Base-by-base conservation (phyloP, 1,140 invertebrate species). In the Musca domestica region DNA sequence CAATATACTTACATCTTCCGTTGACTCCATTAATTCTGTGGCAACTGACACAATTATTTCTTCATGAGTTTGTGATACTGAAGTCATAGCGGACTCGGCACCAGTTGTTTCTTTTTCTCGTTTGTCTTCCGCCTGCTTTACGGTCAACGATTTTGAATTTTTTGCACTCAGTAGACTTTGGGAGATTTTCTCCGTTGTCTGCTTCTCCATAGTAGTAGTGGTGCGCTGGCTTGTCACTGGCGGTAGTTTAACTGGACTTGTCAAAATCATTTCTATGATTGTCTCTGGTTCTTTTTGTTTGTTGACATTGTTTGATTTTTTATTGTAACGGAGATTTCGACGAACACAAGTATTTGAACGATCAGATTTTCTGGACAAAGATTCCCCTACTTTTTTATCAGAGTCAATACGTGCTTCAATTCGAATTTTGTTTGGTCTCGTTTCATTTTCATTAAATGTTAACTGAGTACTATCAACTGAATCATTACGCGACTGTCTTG, bases 401-500 rank as follows among this genome's bases (percentile, higher is more conserved):
- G 66, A 61, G 30, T 73, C 65, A 14, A 54, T 69, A 1, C 48
- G 23, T 19, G 69, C 69, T 25, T 69, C 69, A 22, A 71, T 72
- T n/a, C 70, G 30, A 9, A 72, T 72, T 19, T 66, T 54, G 1
- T 64, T 63, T 2, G 71, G 34, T 20, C 47, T 51, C 2, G 71
- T 52, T n/a, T n/a, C n/a, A n/a, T n/a, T n/a, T n/a, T n/a, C n/a
- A n/a, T n/a, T n/a, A n/a, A n/a, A n/a, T n/a, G n/a, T n/a, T n/a
- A n/a, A 0, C 64, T 68, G 41, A 27, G 46, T 71, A 10, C 76
- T 73, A 1, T 41, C 67, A 22, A 74, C 70, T n/a, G 74, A 72
- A 15, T 73, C 70, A 17, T 70, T 75, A 9, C 74, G 71, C 14
- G 71, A 72, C n/a, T 66, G 72, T 41, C 74, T 70, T 41, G 80